Evolutionary conservation across 2,888 invertebrate genomes (phyloP).

Genomic region (Erebia palarica): DNA sequence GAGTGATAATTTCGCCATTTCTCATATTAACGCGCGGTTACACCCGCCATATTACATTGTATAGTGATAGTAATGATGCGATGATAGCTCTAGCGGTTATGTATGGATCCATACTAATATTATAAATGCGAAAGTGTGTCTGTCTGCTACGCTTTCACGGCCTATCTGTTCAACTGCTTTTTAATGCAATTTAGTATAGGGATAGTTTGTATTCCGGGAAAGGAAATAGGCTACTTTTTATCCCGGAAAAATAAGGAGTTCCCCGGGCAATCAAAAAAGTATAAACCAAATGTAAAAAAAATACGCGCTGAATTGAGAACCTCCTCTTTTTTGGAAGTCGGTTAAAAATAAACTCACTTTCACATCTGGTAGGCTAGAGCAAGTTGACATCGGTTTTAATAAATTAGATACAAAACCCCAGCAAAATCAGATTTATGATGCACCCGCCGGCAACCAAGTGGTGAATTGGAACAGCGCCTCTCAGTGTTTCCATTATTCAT

Average conservation of each 20-base stretch:
- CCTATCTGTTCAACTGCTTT: too few relatives aligned
- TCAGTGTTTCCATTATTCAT: slow-evolving; percentile 4
- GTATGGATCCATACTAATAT: too few relatives aligned
- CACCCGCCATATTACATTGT: slow-evolving; percentile 10
- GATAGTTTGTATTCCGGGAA: too few relatives aligned
- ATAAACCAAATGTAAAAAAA: too few relatives aligned
- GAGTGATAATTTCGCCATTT: slow-evolving; percentile 33
- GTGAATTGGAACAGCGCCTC: slow-evolving; percentile 6
- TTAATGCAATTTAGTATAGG: too few relatives aligned
- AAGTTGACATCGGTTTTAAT: slow-evolving; percentile 7
- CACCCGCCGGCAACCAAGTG: slow-evolving; percentile 26
- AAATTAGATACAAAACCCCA: slow-evolving; percentile 18
- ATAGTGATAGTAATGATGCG: slow-evolving; percentile 26
- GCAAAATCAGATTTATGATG: slow-evolving; percentile 28
- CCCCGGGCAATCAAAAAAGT: too few relatives aligned
- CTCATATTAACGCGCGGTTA: slow-evolving; percentile 25
- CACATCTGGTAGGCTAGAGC: neutral
- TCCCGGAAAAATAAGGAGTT: too few relatives aligned
- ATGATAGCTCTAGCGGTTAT: slow-evolving; percentile 3
- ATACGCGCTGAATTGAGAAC: too few relatives aligned
- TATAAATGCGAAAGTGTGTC: neutral
- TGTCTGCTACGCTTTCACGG: too few relatives aligned
- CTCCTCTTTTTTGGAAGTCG: too few relatives aligned
- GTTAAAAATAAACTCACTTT: neutral
- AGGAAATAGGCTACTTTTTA: too few relatives aligned